Conservation (phyloP, 2,113 vertebrate species). For the Leucoraja erinaceus region DNA sequence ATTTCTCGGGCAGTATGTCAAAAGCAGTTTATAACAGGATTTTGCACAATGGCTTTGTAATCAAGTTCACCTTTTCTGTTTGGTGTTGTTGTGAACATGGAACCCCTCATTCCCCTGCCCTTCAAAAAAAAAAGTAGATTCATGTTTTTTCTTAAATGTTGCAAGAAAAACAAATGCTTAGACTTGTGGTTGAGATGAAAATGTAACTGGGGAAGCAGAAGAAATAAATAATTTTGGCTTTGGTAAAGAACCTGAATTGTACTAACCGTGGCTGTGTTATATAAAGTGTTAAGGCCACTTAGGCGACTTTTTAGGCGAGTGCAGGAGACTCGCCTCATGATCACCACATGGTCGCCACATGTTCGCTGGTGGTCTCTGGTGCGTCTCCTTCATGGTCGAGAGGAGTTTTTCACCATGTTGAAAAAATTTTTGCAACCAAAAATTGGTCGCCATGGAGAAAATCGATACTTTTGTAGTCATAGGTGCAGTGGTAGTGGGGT, state of each 20-base stretch:
- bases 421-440: too few species aligned
- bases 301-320: too few species aligned
- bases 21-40: neutral
- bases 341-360: too few species aligned
- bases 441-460: too few species aligned
- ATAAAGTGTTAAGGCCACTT: neutral
- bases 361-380: too few species aligned
- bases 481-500: too few species aligned
- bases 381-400: too few species aligned
- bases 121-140: neutral
- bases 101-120: neutral
- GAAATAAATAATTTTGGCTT: neutral
- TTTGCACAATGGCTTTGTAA: neutral
- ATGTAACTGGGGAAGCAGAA: neutral
- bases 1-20: constrained; percentile 7
- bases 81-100: neutral
- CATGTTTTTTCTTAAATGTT: neutral
- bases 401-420: too few species aligned
- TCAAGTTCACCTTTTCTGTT: neutral
- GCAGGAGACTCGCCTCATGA: too few species aligned
- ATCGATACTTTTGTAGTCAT: too few species aligned
- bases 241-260: neutral
- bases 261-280: neutral
- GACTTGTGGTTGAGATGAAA: neutral
- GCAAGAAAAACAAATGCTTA: neutral